These are phyloP conservation scores for Andricus grossulariae DNA, from an alignment of 1,140 invertebrate species.

Conservation along the genomic window DNA sequence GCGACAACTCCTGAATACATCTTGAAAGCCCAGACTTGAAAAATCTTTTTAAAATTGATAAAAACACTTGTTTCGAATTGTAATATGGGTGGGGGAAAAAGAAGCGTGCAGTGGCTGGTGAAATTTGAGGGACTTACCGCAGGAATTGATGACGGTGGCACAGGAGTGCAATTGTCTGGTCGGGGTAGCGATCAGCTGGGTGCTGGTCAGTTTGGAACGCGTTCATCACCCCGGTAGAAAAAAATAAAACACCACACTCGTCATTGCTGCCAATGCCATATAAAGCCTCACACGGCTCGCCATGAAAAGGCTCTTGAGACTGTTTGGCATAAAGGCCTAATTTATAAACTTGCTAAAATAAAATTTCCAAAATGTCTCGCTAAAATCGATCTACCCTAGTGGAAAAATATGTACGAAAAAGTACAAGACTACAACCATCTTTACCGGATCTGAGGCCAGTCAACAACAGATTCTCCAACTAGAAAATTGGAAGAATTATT, in stretches of 20 bases:
- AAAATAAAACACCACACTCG: constrained; percentile 16
- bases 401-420: too few relatives aligned
- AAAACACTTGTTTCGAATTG: not conserved
- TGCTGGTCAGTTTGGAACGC: constrained; percentile 8
- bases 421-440: too few relatives aligned
- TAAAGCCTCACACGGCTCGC: too few relatives aligned
- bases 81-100: not conserved
- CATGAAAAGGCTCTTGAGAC: too few relatives aligned
- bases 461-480: too few relatives aligned
- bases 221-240: constrained; percentile 20
- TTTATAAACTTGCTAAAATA: too few relatives aligned
- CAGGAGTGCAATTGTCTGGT: not conserved
- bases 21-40: not conserved
- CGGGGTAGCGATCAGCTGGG: constrained; percentile 25
- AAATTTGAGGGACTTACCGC: not conserved
- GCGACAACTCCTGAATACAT: not conserved
- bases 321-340: too few relatives aligned
- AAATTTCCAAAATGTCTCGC: too few relatives aligned
- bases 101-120: not conserved
- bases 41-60: not conserved
- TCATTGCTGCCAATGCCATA: constrained; percentile 11
- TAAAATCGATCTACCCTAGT: too few relatives aligned
- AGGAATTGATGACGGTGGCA: not conserved
- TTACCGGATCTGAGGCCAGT: too few relatives aligned
- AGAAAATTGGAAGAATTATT: too few relatives aligned